A percentile compares a stretch with the other conserved stretches of the same genome.
Conservation (phyloP, 23 tunicate species). For the Corella eumyota region DNA sequence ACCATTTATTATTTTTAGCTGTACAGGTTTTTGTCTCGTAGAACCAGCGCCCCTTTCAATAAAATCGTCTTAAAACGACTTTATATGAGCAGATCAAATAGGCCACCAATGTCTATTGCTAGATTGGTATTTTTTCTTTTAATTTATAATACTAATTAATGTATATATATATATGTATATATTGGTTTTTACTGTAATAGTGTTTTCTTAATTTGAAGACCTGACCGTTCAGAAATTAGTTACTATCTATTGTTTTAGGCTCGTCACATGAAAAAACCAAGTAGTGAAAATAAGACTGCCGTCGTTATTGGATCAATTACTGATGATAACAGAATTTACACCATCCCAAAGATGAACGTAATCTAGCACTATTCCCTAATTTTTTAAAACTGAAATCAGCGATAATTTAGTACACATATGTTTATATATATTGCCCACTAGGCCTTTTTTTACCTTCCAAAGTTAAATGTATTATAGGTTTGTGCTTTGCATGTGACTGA, state of each 20-base stretch:
- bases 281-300: constrained; percentile 61
- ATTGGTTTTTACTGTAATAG: background rate
- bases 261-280: constrained; percentile 64
- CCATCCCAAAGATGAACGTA: constrained; percentile 86
- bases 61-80: constrained; percentile 86
- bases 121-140: constrained; percentile 51
- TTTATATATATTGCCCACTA: too few species aligned
- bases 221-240: background rate
- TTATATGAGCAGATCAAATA: constrained; percentile 89
- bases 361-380: background rate
- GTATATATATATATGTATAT: background rate
- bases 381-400: too few species aligned
- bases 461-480: constrained; percentile 14
- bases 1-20: constrained; percentile 20
- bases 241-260: constrained; percentile 3
- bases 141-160: background rate
- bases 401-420: too few species aligned
- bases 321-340: constrained; percentile 61
- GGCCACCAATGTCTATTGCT: constrained; percentile 90
- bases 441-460: too few species aligned
- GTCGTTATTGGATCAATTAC: constrained; percentile 96
- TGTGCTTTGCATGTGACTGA: constrained; percentile 92
- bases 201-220: too few species aligned
- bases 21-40: constrained; percentile 87
- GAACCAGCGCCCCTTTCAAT: constrained; percentile 87